A percentile compares a stretch with the other conserved stretches of the same genome.
Conservation (phyloP, 2,888 invertebrate genomes). For the Dioctria linearis region DNA sequence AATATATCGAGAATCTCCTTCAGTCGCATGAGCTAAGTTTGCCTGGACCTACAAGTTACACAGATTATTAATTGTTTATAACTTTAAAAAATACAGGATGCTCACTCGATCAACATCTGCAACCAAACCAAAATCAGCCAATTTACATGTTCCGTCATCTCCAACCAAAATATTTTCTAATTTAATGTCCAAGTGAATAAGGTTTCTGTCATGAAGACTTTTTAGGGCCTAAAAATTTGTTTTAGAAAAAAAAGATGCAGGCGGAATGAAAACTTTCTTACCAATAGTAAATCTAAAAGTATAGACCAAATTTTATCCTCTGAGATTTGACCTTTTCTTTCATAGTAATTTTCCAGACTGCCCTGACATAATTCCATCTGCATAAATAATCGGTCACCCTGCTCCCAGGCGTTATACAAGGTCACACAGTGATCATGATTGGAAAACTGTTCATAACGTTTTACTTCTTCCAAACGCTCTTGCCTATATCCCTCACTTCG, state of each 20-base stretch:
- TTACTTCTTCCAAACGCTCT: conserved; percentile 77
- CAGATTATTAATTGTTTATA: not conserved
- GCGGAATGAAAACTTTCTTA: conserved; percentile 54
- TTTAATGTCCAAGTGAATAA: conserved; percentile 84
- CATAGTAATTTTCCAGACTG: conserved; percentile 75
- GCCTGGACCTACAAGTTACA: conserved; percentile 66
- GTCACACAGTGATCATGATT: conserved; percentile 78
- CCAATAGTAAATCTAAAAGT: conserved; percentile 75
- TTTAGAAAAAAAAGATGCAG: not conserved
- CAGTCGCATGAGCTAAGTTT: conserved; percentile 74
- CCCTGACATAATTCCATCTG: conserved; percentile 80
- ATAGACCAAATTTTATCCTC: conserved; percentile 79
- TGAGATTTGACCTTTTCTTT: conserved; percentile 73
- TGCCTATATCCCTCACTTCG: conserved; percentile 75
- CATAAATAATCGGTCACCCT: conserved; percentile 78
- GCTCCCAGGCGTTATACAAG: conserved; percentile 82
- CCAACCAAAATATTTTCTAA: conserved; percentile 83
- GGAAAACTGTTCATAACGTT: conserved; percentile 79
- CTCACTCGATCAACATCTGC: conserved; percentile 75
- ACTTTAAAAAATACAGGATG: not conserved
- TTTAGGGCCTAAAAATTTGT: conserved; percentile 74
- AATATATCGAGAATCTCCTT: conserved; percentile 84
- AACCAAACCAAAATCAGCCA: conserved; percentile 84
- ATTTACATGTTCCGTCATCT: conserved; percentile 77
- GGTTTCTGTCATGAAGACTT: conserved; percentile 78